phyloP scores from a whole-genome alignment of 2,797 vertebrate species.

The Sparidentex hasta region DNA sequence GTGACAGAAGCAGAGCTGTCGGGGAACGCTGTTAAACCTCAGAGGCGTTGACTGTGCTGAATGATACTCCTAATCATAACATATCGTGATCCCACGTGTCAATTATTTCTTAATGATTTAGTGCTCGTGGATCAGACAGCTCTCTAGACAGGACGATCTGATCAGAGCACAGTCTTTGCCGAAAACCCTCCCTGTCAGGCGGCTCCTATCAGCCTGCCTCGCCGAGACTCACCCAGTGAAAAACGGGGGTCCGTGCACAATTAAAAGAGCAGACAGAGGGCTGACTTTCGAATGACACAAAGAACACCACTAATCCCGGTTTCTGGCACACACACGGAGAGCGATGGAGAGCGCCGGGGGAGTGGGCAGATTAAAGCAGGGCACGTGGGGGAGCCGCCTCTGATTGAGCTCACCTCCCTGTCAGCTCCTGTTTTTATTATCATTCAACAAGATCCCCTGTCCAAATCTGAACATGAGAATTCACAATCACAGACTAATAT shows the following conservation, averaged over 20 bases:
- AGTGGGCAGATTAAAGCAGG: constrained; percentile 71
- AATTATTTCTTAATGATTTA: background rate
- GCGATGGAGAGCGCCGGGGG: constrained; percentile 38
- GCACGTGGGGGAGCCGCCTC: constrained; percentile 54
- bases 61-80: background rate
- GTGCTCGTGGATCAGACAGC: constrained; percentile 7
- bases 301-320: constrained; percentile 75
- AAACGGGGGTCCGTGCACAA: constrained; percentile 45
- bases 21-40: background rate
- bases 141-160: constrained; percentile 23
- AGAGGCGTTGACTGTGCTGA: constrained; percentile 7
- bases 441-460: constrained; percentile 39
- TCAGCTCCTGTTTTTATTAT: constrained; percentile 59
- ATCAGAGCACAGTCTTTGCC: constrained; percentile 21
- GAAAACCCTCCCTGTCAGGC: constrained; percentile 39
- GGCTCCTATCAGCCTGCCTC: constrained; percentile 50
- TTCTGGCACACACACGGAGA: constrained; percentile 63
- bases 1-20: constrained; percentile 14
- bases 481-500: constrained; percentile 42
- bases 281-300: constrained; percentile 71
- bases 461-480: constrained; percentile 47
- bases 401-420: constrained; percentile 70
- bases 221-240: constrained; percentile 37
- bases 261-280: constrained; percentile 68
- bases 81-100: background rate